Percentiles rank a stretch among this genome's conserved stretches.
Evolutionary conservation across 2,797 vertebrate genomes (phyloP).

Genomic region (Lemur catta): DNA sequence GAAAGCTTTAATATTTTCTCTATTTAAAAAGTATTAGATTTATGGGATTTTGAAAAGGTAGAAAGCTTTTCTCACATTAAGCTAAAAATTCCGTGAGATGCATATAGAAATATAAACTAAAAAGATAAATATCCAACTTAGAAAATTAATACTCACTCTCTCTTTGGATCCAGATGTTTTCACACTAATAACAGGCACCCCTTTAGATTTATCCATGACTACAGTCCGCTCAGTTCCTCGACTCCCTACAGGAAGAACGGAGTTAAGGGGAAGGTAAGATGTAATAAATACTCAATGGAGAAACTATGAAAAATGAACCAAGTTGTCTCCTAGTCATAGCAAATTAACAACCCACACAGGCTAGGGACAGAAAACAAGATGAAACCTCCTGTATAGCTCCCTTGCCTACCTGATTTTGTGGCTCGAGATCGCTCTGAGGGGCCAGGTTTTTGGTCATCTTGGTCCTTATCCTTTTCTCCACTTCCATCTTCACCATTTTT

Average conservation of each 20-base stretch:
- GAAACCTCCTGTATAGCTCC: fast-evolving
- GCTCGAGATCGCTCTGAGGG: slow-evolving; percentile 82
- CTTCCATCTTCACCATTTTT: slow-evolving; percentile 85
- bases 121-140: background rate
- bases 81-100: background rate
- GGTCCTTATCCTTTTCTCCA: slow-evolving; percentile 85
- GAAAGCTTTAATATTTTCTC: background rate
- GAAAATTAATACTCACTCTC: slow-evolving; percentile 85
- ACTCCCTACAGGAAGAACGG: slow-evolving; percentile 68
- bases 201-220: slow-evolving; percentile 99
- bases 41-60: background rate
- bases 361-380: no score
- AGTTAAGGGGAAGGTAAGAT: no score
- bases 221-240: slow-evolving; percentile 94
- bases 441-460: slow-evolving; percentile 88
- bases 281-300: background rate
- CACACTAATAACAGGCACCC: slow-evolving; percentile 97
- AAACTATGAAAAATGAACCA: background rate
- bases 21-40: background rate
- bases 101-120: background rate
- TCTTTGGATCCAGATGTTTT: slow-evolving; percentile 97
- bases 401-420: slow-evolving; percentile 82
- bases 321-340: background rate
- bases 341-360: background rate
- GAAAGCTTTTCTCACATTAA: background rate